Percentiles rank a stretch among this genome's conserved stretches.
Conservation (phyloP, 2,888 invertebrate species). For the Sinodicranocentrus sp. region DNA sequence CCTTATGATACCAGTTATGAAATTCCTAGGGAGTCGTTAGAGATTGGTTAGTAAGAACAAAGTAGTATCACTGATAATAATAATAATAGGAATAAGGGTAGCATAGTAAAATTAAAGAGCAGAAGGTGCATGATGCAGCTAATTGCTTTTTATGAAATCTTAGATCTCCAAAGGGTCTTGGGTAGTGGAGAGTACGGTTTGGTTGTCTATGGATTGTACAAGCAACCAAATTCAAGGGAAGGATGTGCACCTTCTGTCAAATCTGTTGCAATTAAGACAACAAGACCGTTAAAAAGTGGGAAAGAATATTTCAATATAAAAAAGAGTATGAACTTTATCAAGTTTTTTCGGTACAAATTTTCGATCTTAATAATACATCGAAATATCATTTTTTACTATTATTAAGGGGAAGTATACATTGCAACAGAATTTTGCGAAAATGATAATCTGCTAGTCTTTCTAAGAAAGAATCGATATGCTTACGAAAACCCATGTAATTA, state of each 20-base stretch:
- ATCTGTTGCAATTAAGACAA: conserved; percentile 67
- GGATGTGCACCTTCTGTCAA: conserved; percentile 20
- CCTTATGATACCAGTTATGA: conserved; percentile 60
- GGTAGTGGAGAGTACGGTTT: conserved; percentile 67
- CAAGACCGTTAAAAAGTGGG: conserved; percentile 48
- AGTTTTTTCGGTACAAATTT: too few species aligned
- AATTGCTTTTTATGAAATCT: too few species aligned
- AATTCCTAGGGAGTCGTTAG: conserved; percentile 55
- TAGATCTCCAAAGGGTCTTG: conserved; percentile 54
- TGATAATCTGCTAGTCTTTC: conserved; percentile 47
- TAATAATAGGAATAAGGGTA: not conserved
- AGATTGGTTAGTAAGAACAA: conserved; percentile 50
- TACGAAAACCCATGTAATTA: conserved; percentile 59
- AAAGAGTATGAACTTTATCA: conserved; percentile 64
- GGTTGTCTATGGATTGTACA: conserved; percentile 57
- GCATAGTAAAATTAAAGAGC: too few species aligned
- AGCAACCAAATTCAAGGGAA: conserved; percentile 31
- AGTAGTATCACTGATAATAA: not conserved
- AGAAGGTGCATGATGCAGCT: too few species aligned
- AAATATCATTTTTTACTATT: too few species aligned
- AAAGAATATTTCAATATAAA: conserved; percentile 61
- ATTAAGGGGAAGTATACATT: conserved; percentile 62
- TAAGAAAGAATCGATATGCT: conserved; percentile 56
- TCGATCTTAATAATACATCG: too few species aligned
- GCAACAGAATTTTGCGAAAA: conserved; percentile 67